A percentile compares a stretch with the other conserved stretches of the same genome.
Conservation (phyloP, 2,113 vertebrate genomes). For the Eulemur macaco region DNA sequence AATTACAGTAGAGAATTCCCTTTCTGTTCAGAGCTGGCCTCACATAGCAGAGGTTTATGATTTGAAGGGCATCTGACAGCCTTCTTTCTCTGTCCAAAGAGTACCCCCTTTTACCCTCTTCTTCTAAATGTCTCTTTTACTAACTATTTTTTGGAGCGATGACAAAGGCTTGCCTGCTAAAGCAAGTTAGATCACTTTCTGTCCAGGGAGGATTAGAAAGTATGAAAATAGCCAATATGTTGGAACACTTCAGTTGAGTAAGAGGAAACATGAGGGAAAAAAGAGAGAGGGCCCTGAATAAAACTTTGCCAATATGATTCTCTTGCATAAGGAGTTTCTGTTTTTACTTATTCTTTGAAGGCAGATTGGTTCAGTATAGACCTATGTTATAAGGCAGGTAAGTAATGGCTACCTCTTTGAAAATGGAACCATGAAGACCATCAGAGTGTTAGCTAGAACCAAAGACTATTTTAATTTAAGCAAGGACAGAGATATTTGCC, state of each 20-base stretch:
- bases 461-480: not conserved
- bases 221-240: not conserved
- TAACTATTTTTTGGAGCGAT: not conserved
- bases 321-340: not conserved
- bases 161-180: not conserved
- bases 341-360: constrained; percentile 37
- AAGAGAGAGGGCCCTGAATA: not conserved
- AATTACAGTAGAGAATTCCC: constrained; percentile 22
- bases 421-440: not conserved
- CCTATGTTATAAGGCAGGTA: not conserved
- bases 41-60: not conserved
- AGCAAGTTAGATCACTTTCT: constrained; percentile 38
- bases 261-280: not conserved
- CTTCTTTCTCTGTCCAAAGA: not conserved
- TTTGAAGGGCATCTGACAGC: not conserved
- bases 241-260: not conserved
- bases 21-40: not conserved
- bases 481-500: not conserved
- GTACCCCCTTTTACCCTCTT: not conserved
- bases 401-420: not conserved
- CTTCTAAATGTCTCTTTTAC: constrained; percentile 12
- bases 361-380: not conserved
- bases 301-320: not conserved
- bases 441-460: not conserved
- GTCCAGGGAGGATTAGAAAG: not conserved